phyloP scores from a whole-genome alignment of 2,888 invertebrate genomes.

The Acleris sparsana region DNA sequence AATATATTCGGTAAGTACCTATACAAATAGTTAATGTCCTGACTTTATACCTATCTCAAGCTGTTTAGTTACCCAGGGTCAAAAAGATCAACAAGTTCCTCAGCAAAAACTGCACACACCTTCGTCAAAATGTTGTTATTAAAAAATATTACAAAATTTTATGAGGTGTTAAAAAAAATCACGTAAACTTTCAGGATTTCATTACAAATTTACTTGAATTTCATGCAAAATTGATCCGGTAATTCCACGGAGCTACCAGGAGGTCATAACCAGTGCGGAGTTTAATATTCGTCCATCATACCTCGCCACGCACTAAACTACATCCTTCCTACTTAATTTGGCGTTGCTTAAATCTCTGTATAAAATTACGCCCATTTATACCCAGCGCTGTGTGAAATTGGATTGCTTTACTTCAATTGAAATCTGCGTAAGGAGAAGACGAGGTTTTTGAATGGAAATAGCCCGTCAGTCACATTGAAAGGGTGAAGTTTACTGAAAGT shows the following conservation, averaged over 20 bases:
- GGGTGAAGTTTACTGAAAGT: slow-evolving; percentile 12
- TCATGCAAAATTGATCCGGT: slow-evolving; percentile 1
- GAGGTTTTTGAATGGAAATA: slow-evolving; percentile 27
- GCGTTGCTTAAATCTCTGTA: slow-evolving; percentile 39
- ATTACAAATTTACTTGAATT: background rate
- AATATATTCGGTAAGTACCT: too few relatives aligned
- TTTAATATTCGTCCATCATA: slow-evolving; percentile 36
- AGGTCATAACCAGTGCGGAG: slow-evolving; percentile 8
- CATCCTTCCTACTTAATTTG: slow-evolving; percentile 38
- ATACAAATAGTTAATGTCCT: too few relatives aligned
- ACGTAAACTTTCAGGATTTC: background rate
- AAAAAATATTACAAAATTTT: too few relatives aligned
- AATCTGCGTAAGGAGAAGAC: slow-evolving; percentile 48
- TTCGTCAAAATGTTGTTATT: too few relatives aligned
- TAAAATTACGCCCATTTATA: slow-evolving; percentile 61
- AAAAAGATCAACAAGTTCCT: too few relatives aligned
- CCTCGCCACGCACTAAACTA: slow-evolving; percentile 33
- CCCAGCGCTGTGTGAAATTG: slow-evolving; percentile 65
- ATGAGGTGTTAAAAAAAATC: too few relatives aligned
- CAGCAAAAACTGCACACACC: too few relatives aligned
- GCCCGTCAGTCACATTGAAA: slow-evolving; percentile 21
- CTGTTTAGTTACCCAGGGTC: too few relatives aligned
- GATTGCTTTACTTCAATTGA: slow-evolving; percentile 66
- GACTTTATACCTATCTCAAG: too few relatives aligned
- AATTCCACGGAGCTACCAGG: slow-evolving; percentile 10